Conservation (phyloP, 2,113 vertebrate species). For the Gorsachius goisagi region DNA sequence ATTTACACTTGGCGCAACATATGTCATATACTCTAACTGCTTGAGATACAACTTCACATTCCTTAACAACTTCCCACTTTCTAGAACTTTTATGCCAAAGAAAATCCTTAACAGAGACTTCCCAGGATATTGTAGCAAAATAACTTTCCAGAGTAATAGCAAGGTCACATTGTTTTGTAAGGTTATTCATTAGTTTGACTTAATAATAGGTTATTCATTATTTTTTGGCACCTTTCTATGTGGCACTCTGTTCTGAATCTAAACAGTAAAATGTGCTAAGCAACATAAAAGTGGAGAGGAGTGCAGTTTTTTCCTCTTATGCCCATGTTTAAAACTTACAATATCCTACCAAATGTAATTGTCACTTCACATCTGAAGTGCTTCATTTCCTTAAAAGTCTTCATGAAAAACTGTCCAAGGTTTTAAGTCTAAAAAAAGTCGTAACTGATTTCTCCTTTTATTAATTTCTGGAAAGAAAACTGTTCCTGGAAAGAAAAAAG, state of each 20-base stretch:
- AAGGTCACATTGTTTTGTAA: neutral
- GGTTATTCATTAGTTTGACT: neutral
- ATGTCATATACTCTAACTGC: neutral
- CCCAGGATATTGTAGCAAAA: neutral
- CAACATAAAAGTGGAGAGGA: neutral
- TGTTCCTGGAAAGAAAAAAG: neutral
- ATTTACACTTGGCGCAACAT: neutral
- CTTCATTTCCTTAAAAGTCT: neutral
- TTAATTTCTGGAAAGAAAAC: neutral
- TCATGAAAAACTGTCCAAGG: neutral
- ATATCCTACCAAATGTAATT: neutral
- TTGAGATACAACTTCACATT: neutral
- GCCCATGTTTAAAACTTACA: neutral
- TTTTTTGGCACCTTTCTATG: neutral
- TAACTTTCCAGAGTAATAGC: neutral
- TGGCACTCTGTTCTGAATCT: neutral
- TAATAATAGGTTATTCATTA: neutral
- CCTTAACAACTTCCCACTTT: neutral
- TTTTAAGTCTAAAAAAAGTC: neutral
- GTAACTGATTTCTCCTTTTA: neutral
- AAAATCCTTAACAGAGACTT: neutral
- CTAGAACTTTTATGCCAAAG: neutral
- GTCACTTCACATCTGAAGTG: neutral
- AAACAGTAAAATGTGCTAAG: neutral
- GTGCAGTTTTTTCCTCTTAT: neutral